phyloP scores from a whole-genome alignment of 2,113 vertebrate genomes.

The Ibidorhyncha struthersii region DNA sequence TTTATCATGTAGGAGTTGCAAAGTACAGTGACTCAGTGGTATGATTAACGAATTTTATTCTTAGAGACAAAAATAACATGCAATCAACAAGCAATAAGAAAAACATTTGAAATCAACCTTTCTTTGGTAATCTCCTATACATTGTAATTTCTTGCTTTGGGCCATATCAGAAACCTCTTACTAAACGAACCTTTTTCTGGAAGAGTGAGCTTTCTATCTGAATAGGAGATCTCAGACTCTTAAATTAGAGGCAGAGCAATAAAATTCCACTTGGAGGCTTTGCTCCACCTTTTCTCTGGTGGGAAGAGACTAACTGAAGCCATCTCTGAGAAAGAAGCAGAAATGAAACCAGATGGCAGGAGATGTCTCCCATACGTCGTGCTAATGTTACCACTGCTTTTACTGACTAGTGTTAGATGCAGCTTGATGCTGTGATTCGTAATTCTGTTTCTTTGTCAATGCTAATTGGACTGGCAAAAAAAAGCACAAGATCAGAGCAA shows the following conservation, averaged over 20 bases:
- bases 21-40: conserved; percentile 10
- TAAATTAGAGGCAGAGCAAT: not conserved
- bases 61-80: not conserved
- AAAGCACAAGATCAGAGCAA: not conserved
- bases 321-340: not conserved
- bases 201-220: conserved; percentile 16
- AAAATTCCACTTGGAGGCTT: not conserved
- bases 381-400: not conserved
- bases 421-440: not conserved
- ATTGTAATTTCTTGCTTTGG: not conserved
- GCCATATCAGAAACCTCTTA: not conserved
- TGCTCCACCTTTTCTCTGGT: not conserved
- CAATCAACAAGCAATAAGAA: not conserved
- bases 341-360: not conserved
- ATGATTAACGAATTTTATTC: not conserved
- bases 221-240: not conserved
- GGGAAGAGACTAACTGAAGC: not conserved
- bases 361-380: not conserved
- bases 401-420: not conserved
- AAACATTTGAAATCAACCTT: not conserved
- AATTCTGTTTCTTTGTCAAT: not conserved
- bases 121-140: not conserved
- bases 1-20: conserved; percentile 6
- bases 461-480: not conserved
- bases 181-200: not conserved